These are phyloP conservation scores for Polymixis flavicincta DNA, from an alignment of 2,888 invertebrate genomes.

Conservation along the genomic window DNA sequence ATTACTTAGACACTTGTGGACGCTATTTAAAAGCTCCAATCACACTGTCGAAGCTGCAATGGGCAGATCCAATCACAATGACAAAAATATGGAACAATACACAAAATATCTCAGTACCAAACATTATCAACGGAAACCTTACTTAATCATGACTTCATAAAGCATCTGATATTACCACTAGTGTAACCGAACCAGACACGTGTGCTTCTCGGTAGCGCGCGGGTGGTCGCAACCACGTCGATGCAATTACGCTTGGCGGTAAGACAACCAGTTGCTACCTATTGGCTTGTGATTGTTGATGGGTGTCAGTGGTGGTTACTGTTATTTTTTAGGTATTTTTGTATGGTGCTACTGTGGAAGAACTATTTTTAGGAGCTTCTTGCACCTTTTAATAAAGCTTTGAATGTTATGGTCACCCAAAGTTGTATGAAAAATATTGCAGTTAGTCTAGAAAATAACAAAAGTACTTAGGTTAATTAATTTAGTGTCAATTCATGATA, in stretches of 20 bases:
- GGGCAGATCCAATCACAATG: neutral
- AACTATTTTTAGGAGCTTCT: neutral
- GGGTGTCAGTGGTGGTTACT: slow-evolving; percentile 26
- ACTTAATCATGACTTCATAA: slow-evolving; percentile 44
- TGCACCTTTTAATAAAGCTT: no score
- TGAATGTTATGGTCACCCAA: no score
- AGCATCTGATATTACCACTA: slow-evolving; percentile 42
- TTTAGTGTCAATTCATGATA: neutral
- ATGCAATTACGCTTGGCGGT: slow-evolving; percentile 34
- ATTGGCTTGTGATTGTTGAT: slow-evolving; percentile 26
- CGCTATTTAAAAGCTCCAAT: neutral
- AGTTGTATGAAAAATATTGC: neutral
- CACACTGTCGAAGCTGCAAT: neutral
- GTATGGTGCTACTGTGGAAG: neutral
- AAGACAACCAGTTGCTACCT: slow-evolving; percentile 51
- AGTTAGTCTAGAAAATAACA: no score
- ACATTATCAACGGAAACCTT: slow-evolving; percentile 3
- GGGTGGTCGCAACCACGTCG: slow-evolving; percentile 62
- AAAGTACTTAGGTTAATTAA: no score
- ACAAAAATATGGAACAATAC: neutral
- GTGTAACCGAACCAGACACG: slow-evolving; percentile 53
- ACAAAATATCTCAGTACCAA: neutral
- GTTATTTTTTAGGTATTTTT: slow-evolving; percentile 5
- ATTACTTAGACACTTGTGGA: neutral
- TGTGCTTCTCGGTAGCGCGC: slow-evolving; percentile 60